These are phyloP conservation scores for Yponomeuta cagnagella DNA, from an alignment of 2,888 invertebrate species.

Conservation along the genomic window DNA sequence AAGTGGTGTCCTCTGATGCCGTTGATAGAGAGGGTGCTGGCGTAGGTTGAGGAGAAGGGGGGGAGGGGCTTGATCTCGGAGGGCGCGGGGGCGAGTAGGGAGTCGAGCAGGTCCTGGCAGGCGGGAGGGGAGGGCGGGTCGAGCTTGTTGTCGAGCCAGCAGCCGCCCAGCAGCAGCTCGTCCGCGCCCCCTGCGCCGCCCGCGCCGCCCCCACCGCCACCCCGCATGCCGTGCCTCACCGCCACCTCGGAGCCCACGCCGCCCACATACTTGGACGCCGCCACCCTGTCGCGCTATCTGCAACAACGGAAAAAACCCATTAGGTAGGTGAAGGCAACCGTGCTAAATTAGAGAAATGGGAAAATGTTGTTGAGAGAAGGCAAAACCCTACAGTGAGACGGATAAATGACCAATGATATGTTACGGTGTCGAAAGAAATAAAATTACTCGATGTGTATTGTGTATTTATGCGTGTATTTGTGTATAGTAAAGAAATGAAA, in stretches of 20 bases:
- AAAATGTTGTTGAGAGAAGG: no score
- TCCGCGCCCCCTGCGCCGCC: conserved; percentile 76
- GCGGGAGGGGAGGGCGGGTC: conserved; percentile 56
- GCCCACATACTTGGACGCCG: conserved; percentile 72
- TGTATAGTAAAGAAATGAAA: no score
- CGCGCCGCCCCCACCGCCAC: conserved; percentile 53
- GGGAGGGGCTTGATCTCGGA: conserved; percentile 89
- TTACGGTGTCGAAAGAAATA: no score
- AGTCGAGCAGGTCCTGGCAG: conserved; percentile 83
- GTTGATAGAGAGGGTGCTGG: conserved; percentile 90
- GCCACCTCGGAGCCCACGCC: conserved; percentile 51
- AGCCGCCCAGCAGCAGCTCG: conserved; percentile 82
- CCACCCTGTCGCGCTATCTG: conserved; percentile 69
- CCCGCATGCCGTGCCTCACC: conserved; percentile 78
- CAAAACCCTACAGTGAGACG: no score
- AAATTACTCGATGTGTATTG: no score
- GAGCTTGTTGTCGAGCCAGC: conserved; percentile 81
- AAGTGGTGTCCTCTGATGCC: conserved; percentile 92
- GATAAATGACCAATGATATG: no score
- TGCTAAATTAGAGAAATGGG: no score
- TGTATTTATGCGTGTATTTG: no score
- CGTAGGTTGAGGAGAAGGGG: conserved; percentile 87
- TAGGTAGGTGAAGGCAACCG: background rate
- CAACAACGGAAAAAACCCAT: conserved; percentile 33
- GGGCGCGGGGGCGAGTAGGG: conserved; percentile 77